phyloP scores from a whole-genome alignment of 1,140 invertebrate genomes.

The Sycophaga agraensis region DNA sequence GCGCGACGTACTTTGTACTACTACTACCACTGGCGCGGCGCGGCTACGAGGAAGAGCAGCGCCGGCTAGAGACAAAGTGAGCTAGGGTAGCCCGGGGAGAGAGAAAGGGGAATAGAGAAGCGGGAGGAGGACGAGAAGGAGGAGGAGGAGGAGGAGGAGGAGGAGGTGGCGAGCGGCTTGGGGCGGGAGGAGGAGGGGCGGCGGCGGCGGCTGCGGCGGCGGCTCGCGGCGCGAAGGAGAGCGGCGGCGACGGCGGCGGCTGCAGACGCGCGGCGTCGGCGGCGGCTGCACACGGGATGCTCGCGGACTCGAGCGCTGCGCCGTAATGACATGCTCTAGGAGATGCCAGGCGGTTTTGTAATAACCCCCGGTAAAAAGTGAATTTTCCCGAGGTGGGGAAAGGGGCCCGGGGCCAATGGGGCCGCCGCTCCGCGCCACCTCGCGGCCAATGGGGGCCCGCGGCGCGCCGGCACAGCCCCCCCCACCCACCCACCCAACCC shows the following conservation, averaged over 20 bases:
- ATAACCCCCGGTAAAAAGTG: slow-evolving; percentile 57
- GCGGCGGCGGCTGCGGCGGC: slow-evolving; percentile 36
- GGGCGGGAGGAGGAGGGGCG: slow-evolving; percentile 40
- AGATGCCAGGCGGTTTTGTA: slow-evolving; percentile 59
- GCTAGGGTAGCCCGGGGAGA: slow-evolving; percentile 2
- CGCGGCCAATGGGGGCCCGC: slow-evolving; percentile 37
- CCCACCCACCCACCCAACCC: background rate
- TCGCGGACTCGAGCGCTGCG: slow-evolving; percentile 54
- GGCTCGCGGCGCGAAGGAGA: slow-evolving; percentile 54
- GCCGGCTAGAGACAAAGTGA: background rate
- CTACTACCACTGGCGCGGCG: slow-evolving; percentile 1
- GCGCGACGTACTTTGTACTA: slow-evolving; percentile 20
- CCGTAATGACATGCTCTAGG: slow-evolving; percentile 60
- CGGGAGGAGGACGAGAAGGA: slow-evolving; percentile 35
- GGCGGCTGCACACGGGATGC: slow-evolving; percentile 43
- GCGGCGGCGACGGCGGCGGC: slow-evolving; percentile 36
- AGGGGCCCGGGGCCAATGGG: slow-evolving; percentile 48
- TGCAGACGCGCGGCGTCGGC: slow-evolving; percentile 35
- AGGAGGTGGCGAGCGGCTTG: slow-evolving; percentile 35
- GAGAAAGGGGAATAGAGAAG: slow-evolving; percentile 12
- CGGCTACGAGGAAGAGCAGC: slow-evolving; percentile 9
- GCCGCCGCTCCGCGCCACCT: slow-evolving; percentile 25
- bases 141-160: slow-evolving; percentile 34
- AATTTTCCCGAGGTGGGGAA: slow-evolving; percentile 58
- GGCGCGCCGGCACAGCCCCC: background rate